These are phyloP conservation scores for Globodera rostochiensis DNA, from an alignment of 1,140 invertebrate genomes.

Conservation along the genomic window DNA sequence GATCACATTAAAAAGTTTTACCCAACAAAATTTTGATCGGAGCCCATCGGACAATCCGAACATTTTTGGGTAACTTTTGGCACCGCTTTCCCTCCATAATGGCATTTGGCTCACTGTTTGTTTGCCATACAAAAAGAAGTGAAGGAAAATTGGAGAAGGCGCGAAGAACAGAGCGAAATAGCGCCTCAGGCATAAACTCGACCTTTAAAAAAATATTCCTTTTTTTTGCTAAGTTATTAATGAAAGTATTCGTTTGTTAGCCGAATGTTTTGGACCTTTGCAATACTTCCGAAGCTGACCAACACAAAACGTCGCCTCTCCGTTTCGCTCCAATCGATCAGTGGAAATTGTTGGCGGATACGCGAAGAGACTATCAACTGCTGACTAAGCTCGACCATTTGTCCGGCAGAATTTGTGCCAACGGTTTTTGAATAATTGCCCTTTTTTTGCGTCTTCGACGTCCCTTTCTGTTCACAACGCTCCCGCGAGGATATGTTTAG, in stretches of 20 bases:
- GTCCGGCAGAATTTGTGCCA: too few relatives aligned
- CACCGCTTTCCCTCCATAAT: conserved; percentile 25
- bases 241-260: neutral
- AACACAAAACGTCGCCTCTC: conserved; percentile 50
- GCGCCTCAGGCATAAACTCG: conserved; percentile 51
- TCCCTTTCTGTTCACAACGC: too few relatives aligned
- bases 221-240: too few relatives aligned
- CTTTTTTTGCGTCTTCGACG: too few relatives aligned
- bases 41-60: conserved; percentile 51
- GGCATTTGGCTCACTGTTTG: conserved; percentile 43
- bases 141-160: conserved; percentile 42
- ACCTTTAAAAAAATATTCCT: conserved; percentile 32
- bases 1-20: neutral
- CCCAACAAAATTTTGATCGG: conserved; percentile 59
- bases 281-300: conserved; percentile 61
- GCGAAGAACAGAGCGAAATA: conserved; percentile 48
- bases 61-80: conserved; percentile 46
- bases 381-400: too few relatives aligned
- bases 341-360: conserved; percentile 33
- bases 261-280: conserved; percentile 35
- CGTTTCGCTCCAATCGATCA: conserved; percentile 49
- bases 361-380: too few relatives aligned
- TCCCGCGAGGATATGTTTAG: too few relatives aligned
- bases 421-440: too few relatives aligned
- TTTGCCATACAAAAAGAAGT: conserved; percentile 55